phyloP scores from a whole-genome alignment of 2,113 vertebrate species.

The Ctenodactylus gundi region DNA sequence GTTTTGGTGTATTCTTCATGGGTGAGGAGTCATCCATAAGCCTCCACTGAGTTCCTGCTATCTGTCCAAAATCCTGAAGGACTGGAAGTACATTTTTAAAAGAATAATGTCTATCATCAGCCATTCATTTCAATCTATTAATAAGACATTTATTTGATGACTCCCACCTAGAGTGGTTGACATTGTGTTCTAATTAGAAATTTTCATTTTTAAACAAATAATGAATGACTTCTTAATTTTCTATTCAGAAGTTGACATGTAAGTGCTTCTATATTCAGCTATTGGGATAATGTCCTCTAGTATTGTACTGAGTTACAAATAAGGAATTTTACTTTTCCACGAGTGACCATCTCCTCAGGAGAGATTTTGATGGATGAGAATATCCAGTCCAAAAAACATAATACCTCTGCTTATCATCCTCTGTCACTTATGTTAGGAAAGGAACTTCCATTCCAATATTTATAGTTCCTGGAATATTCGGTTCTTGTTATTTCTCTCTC shows the following conservation, averaged over 20 bases:
- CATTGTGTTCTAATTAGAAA: not conserved
- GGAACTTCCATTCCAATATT: not conserved
- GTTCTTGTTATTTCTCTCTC: constrained; percentile 6
- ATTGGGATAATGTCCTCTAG: constrained; percentile 26
- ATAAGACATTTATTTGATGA: not conserved
- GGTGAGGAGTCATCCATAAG: not conserved
- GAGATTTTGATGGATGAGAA: not conserved
- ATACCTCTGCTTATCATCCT: not conserved
- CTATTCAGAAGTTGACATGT: not conserved
- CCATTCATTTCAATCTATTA: not conserved
- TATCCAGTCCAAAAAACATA: not conserved
- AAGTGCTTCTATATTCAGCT: not conserved
- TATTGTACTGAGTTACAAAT: constrained; percentile 2
- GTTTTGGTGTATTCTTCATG: not conserved
- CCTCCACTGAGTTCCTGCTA: not conserved
- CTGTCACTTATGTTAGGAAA: constrained; percentile 27
- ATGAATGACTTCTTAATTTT: constrained; percentile 47
- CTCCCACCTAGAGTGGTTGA: not conserved
- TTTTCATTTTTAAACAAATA: constrained; percentile 42
- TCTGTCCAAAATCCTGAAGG: not conserved
- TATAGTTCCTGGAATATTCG: not conserved
- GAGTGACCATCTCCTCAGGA: not conserved
- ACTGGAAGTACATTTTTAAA: not conserved
- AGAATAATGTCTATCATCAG: not conserved
- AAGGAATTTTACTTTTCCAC: constrained; percentile 42